A percentile compares a stretch with the other conserved stretches of the same genome.
Evolutionary conservation across 2,797 vertebrate genomes (phyloP).

Genomic region (Macropodus opercularis): DNA sequence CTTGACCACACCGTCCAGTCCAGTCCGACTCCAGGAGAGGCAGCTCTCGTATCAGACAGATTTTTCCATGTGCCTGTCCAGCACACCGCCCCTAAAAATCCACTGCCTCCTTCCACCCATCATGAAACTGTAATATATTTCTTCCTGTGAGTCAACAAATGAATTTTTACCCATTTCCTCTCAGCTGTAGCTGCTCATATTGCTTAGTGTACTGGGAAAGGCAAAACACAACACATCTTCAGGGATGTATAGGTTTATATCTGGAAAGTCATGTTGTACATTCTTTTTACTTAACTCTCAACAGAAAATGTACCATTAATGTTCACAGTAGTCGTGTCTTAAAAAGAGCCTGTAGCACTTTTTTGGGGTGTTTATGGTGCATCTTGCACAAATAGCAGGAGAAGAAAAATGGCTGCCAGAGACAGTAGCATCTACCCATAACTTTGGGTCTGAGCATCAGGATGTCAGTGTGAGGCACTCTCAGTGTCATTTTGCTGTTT

Average conservation of each 20-base stretch:
- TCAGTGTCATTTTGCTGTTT: slow-evolving; percentile 27
- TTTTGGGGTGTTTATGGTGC: slow-evolving; percentile 2
- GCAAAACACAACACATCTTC: background rate
- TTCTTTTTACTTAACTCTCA: background rate
- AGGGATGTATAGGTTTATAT: too few species aligned
- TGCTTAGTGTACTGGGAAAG: slow-evolving; percentile 9
- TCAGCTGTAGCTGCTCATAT: background rate
- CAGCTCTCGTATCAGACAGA: slow-evolving; percentile 15
- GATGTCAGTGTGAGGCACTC: slow-evolving; percentile 17
- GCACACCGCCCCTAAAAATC: slow-evolving; percentile 13
- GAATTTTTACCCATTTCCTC: slow-evolving; percentile 11
- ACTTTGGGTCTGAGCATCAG: slow-evolving; percentile 5
- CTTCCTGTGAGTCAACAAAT: slow-evolving; percentile 34
- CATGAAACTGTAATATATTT: slow-evolving; percentile 26
- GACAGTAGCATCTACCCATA: background rate
- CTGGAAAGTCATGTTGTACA: too few species aligned
- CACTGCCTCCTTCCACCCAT: slow-evolving; percentile 14
- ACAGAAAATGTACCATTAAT: background rate
- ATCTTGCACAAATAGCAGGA: background rate
- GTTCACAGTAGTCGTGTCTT: background rate
- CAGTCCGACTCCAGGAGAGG: slow-evolving; percentile 18
- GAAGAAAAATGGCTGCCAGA: slow-evolving; percentile 1
- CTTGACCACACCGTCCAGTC: slow-evolving; percentile 23
- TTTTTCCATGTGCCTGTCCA: slow-evolving; percentile 21
- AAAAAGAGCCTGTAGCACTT: background rate